Evolutionary conservation across 2,888 invertebrate genomes (phyloP).

Genomic region (Acanthococcus lagerstroemiae): DNA sequence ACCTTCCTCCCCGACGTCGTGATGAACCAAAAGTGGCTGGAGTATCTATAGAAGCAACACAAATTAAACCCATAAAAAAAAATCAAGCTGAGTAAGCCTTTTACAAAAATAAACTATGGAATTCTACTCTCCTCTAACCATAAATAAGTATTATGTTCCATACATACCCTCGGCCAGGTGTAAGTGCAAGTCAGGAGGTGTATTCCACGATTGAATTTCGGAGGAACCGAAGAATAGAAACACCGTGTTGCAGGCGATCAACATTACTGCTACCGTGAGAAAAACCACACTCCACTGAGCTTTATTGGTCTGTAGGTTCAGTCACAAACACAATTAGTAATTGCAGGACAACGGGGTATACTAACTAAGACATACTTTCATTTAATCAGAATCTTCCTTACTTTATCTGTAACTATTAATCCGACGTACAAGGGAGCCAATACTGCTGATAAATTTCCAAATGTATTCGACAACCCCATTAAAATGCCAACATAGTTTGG

Average conservation of each 20-base stretch:
- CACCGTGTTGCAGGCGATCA: slow-evolving; percentile 3
- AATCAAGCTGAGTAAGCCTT: no score
- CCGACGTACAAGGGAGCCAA: slow-evolving; percentile 12
- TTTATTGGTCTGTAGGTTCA: background rate
- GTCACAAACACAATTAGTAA: background rate
- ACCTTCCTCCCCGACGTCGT: no score
- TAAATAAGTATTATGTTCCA: no score
- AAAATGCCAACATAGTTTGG: slow-evolving; percentile 19
- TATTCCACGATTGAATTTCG: slow-evolving; percentile 26
- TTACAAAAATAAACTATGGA: no score
- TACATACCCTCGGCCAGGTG: slow-evolving; percentile 3
- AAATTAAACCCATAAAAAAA: no score
- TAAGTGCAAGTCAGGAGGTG: slow-evolving; percentile 16
- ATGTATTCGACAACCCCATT: slow-evolving; percentile 18
- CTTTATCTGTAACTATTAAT: background rate
- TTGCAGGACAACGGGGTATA: background rate
- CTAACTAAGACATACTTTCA: background rate
- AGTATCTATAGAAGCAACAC: no score
- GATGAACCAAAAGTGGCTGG: no score
- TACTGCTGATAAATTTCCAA: slow-evolving; percentile 7
- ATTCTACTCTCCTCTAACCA: no score
- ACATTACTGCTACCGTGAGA: background rate
- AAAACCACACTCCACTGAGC: slow-evolving; percentile 13
- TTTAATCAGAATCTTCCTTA: background rate
- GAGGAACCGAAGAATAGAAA: slow-evolving; percentile 8